Conservation (phyloP, 2,888 invertebrate species). For the Pheosia gnoma region DNA sequence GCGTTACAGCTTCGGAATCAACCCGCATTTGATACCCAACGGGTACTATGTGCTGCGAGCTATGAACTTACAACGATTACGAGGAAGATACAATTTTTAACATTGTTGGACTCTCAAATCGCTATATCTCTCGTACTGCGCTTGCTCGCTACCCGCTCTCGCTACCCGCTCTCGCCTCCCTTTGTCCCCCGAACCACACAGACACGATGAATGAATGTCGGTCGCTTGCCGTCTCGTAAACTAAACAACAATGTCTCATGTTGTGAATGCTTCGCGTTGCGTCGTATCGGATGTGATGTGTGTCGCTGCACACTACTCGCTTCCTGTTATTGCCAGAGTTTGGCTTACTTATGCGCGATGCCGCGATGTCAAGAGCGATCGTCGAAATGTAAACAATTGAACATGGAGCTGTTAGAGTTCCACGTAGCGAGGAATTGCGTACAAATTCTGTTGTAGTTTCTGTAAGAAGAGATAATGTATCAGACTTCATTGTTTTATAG, state of each 20-base stretch:
- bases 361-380: conserved; percentile 2
- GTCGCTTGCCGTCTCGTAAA: conserved; percentile 21
- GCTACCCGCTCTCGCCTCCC: conserved; percentile 9
- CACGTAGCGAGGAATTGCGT: neutral
- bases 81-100: neutral
- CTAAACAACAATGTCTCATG: conserved; percentile 37
- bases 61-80: conserved; percentile 6
- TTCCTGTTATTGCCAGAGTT: conserved; percentile 35
- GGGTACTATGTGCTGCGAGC: conserved; percentile 12
- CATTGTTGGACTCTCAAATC: too few relatives aligned
- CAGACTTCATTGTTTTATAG: too few relatives aligned
- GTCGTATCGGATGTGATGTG: conserved; percentile 20
- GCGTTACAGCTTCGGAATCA: conserved; percentile 38
- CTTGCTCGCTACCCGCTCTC: neutral
- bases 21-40: conserved; percentile 37
- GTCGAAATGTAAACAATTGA: conserved; percentile 5
- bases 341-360: conserved; percentile 11
- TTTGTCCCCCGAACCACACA: conserved; percentile 4
- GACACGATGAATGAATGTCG: conserved; percentile 33
- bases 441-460: neutral
- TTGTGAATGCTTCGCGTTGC: conserved; percentile 33
- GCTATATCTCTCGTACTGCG: too few relatives aligned
- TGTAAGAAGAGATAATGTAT: too few relatives aligned
- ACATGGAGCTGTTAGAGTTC: neutral
- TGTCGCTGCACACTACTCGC: conserved; percentile 22